Base-by-base conservation (phyloP, 1,140 invertebrate genomes). In the Alviniconcha marisindica region DNA sequence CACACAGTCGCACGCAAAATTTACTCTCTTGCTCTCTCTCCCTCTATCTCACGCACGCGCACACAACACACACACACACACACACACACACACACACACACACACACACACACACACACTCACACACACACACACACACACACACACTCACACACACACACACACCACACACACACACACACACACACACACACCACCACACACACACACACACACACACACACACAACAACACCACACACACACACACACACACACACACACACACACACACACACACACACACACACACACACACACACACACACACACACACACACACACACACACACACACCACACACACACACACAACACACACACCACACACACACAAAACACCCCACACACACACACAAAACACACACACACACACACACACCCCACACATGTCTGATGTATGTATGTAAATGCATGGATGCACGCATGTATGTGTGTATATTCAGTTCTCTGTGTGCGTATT, bases 251-350 rank as follows among this genome's bases (percentile, higher is more conserved):
- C 15, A 18, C 44, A 18, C 44, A 18, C 18, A 48, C 44, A 48
- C 44, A 66, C 63, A 66, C 31, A 33, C 63, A 33, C 63, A 66
- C 63, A 66, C 63, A 66, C 63, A 33, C 63, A 66, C 4, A 66
- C 63, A 66, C 28, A 66, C 63, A 66, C 63, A 66, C n/a, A 66
- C 63, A 66, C 63, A 66, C 63, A 66, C 63, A 66, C 63, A 66
- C 63, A 33, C 63, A 28, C 63, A 66, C 63, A 66, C 63, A 33
- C 33, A 21, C 36, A 15, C n/a, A 24, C 3, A 21, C 33, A 40
- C 36, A 71, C 66, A 24, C 36, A 40, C 5, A 14, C 5, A 40
- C 66, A 71, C 33, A 71, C 36, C 56, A 66, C 60, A 33, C 2
- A 33, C 60, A 33, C 18, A 66, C 60, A 33, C 18, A 66, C 60